Percentiles rank a stretch among this genome's conserved stretches.
phyloP scores from a whole-genome alignment of 2,888 invertebrate species.

The Cephus nigrinus region DNA sequence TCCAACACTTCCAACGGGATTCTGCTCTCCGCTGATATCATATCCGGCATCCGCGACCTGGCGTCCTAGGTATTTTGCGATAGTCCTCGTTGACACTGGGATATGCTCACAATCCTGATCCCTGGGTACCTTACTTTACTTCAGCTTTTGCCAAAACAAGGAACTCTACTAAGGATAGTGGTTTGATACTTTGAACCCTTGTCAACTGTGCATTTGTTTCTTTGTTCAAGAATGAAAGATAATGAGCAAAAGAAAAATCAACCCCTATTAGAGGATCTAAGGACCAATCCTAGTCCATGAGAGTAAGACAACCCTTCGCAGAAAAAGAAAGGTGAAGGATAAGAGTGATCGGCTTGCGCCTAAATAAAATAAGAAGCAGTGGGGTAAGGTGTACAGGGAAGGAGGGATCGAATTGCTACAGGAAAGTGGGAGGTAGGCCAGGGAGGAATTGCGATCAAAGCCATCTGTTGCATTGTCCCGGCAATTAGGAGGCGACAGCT shows the following conservation, averaged over 20 bases:
- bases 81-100: conserved; percentile 32
- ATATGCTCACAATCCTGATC: background rate
- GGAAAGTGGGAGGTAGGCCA: conserved; percentile 25
- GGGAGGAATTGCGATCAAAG: conserved; percentile 64
- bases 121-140: background rate
- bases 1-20: conserved; percentile 62
- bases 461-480: conserved; percentile 67
- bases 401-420: conserved; percentile 1
- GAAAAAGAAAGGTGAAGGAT: background rate
- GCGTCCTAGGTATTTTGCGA: conserved; percentile 47
- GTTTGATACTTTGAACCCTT: background rate
- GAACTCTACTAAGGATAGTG: background rate
- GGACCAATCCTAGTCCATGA: background rate
- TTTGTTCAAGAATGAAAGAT: background rate
- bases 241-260: background rate
- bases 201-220: background rate
- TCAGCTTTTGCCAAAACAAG: background rate
- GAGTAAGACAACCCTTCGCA: background rate
- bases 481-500: conserved; percentile 67
- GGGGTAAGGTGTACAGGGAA: conserved; percentile 1
- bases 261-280: background rate
- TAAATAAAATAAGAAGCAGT: conserved; percentile 31
- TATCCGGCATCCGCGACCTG: conserved; percentile 47
- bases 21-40: conserved; percentile 61
- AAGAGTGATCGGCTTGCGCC: conserved; percentile 9